Conservation (phyloP, 2,888 invertebrate species). For the Acanthococcus lagerstroemiae region DNA sequence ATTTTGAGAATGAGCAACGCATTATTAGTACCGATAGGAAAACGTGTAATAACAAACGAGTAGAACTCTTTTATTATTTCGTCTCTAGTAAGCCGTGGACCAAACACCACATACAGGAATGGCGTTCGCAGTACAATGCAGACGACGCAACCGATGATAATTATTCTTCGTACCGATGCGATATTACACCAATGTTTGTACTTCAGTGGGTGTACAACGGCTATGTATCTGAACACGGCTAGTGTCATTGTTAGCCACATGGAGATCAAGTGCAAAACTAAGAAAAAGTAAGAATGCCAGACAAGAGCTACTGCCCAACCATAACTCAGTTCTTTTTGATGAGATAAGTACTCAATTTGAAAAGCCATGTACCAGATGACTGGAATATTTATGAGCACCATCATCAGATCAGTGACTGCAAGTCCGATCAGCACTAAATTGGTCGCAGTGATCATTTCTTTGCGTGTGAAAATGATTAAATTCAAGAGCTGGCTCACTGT, state of each 20-base stretch:
- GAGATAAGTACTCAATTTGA: slow-evolving; percentile 44
- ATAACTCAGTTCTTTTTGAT: slow-evolving; percentile 52
- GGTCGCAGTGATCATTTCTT: slow-evolving; percentile 83
- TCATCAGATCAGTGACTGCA: slow-evolving; percentile 88
- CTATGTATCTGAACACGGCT: slow-evolving; percentile 77
- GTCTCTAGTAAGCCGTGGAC: slow-evolving; percentile 47
- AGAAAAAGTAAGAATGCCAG: no score
- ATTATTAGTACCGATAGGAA: slow-evolving; percentile 48
- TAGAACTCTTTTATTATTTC: slow-evolving; percentile 42
- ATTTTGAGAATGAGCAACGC: slow-evolving; percentile 62
- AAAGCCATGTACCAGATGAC: slow-evolving; percentile 73
- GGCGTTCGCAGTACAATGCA: slow-evolving; percentile 79
- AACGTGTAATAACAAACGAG: no score
- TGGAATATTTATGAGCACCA: slow-evolving; percentile 89
- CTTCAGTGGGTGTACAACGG: slow-evolving; percentile 69
- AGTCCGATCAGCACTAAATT: slow-evolving; percentile 83
- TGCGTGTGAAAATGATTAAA: no score
- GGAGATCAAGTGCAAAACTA: slow-evolving; percentile 80
- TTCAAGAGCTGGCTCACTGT: slow-evolving; percentile 85
- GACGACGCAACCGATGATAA: slow-evolving; percentile 65
- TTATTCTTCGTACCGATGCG: slow-evolving; percentile 62
- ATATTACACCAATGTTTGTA: slow-evolving; percentile 75
- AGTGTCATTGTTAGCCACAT: slow-evolving; percentile 86
- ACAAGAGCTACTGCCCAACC: slow-evolving; percentile 70
- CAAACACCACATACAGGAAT: no score